Base-by-base conservation (phyloP, 2,888 invertebrate genomes). In the Magallana nippona region DNA sequence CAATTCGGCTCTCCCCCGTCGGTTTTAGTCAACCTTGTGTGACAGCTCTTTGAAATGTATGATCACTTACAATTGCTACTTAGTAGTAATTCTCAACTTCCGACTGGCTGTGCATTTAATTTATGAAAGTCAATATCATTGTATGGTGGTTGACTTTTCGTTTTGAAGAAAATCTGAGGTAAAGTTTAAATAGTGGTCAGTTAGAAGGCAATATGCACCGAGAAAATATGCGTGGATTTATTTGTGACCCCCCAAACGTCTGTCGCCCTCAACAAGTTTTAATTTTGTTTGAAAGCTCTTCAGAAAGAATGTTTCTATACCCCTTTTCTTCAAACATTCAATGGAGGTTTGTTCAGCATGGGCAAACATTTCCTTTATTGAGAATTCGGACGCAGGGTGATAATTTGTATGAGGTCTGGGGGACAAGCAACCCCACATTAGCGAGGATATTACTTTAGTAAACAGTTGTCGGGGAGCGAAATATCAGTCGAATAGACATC, bases 251-350 rank as follows among this genome's bases (percentile, higher is more conserved):
- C 27, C 71, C 2, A 71, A 71, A 19, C 71, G 71, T 27, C 71
- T 27, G 71, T 71, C 27, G 27, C 71, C 71, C 27, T 32, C 71
- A 71, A 71, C 71, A 71, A 71, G 71, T 71, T 71, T 71, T 71
- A 71, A 71, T 71, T 71, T 71, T 71, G 71, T 71, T 71, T 71
- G 71, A 71, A 71, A 71, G 32, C 71, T 11, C 71, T 27, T 71
- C 11, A 71, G 22, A 71, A 71, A 71, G 27, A 71, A 71, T 71
- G 19, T 71, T 22, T 27, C 27, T 5, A 71, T 27, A 71, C 71
- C 71, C n/a, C 71, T 71, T 71, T 71, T 27, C 32, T 71, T 71
- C 19, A 71, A 71, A 44, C 3, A 13, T 71, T 71, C 71, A 22
- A 71, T 32, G 19, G 27, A 19, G 71, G 71, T 71, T 71, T 71